A percentile compares a stretch with the other conserved stretches of the same genome.
These are phyloP conservation scores for Festucalex cinctus DNA, from an alignment of 2,113 vertebrate genomes.

Conservation along the genomic window DNA sequence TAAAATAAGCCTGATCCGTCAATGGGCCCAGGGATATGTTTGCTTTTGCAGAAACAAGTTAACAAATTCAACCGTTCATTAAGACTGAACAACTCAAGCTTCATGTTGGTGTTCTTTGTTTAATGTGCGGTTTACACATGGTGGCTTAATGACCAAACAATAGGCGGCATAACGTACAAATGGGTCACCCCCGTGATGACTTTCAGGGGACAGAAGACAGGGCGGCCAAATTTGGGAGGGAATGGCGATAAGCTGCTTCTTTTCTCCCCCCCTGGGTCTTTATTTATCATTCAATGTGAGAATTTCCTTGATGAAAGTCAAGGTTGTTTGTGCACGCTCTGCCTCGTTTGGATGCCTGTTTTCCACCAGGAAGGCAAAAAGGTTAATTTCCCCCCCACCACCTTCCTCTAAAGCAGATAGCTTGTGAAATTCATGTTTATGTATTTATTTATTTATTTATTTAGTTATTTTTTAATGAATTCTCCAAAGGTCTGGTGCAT, in stretches of 20 bases:
- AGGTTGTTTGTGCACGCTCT: slow-evolving; percentile 74
- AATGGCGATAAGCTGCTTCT: slow-evolving; percentile 76
- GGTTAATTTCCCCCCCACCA: slow-evolving; percentile 55
- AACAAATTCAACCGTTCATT: slow-evolving; percentile 53
- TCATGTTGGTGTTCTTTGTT: slow-evolving; percentile 38
- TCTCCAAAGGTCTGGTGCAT: slow-evolving; percentile 65
- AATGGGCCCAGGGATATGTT: slow-evolving; percentile 44
- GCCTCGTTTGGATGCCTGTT: slow-evolving; percentile 67
- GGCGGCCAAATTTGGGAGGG: slow-evolving; percentile 69
- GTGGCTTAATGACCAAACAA: slow-evolving; percentile 66
- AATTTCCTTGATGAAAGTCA: slow-evolving; percentile 78
- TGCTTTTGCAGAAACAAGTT: slow-evolving; percentile 45
- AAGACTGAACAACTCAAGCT: slow-evolving; percentile 46
- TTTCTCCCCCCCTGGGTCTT: slow-evolving; percentile 66
- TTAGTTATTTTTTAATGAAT: slow-evolving; percentile 66
- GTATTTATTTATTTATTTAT: slow-evolving; percentile 24
- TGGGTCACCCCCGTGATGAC: slow-evolving; percentile 64
- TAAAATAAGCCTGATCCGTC: slow-evolving; percentile 15
- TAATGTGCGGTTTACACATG: slow-evolving; percentile 55
- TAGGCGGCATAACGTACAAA: slow-evolving; percentile 59
- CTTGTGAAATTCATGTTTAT: slow-evolving; percentile 54
- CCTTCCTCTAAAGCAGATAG: slow-evolving; percentile 54
- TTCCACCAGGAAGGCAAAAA: slow-evolving; percentile 74
- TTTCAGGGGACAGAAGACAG: slow-evolving; percentile 62
- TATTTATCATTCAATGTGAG: slow-evolving; percentile 79